Conservation (phyloP, 2,113 vertebrate genomes). For the Oreocharis arfaki region DNA sequence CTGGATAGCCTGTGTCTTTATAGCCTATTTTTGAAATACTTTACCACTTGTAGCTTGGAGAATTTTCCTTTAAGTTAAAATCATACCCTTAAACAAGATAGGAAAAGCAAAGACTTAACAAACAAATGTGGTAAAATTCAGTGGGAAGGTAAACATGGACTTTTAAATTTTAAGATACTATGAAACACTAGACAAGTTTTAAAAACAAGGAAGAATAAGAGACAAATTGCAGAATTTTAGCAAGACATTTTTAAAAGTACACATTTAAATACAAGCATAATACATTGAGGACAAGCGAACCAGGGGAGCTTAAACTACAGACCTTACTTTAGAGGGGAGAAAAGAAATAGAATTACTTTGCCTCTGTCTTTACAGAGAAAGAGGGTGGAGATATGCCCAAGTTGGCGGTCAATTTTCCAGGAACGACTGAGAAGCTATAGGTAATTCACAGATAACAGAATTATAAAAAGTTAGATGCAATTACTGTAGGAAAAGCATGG, state of each 20-base stretch:
- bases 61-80: slow-evolving; percentile 33
- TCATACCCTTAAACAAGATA: slow-evolving; percentile 12
- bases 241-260: neutral
- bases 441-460: slow-evolving; percentile 67
- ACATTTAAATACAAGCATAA: slow-evolving; percentile 23
- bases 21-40: neutral
- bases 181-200: neutral
- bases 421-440: slow-evolving; percentile 69
- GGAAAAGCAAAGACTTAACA: slow-evolving; percentile 43
- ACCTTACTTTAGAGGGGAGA: slow-evolving; percentile 55
- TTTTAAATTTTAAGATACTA: neutral
- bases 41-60: slow-evolving; percentile 19
- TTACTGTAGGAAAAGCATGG: slow-evolving; percentile 49
- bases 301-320: slow-evolving; percentile 53
- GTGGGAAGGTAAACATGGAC: slow-evolving; percentile 17
- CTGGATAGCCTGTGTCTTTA: neutral
- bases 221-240: neutral
- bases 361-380: slow-evolving; percentile 79
- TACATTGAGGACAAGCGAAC: slow-evolving; percentile 41
- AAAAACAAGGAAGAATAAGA: neutral
- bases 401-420: slow-evolving; percentile 73
- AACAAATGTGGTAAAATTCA: slow-evolving; percentile 36
- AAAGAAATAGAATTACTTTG: slow-evolving; percentile 60
- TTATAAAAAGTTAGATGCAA: slow-evolving; percentile 51
- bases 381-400: slow-evolving; percentile 76